phyloP scores from a whole-genome alignment of 2,113 vertebrate genomes.

The Calypte anna region DNA sequence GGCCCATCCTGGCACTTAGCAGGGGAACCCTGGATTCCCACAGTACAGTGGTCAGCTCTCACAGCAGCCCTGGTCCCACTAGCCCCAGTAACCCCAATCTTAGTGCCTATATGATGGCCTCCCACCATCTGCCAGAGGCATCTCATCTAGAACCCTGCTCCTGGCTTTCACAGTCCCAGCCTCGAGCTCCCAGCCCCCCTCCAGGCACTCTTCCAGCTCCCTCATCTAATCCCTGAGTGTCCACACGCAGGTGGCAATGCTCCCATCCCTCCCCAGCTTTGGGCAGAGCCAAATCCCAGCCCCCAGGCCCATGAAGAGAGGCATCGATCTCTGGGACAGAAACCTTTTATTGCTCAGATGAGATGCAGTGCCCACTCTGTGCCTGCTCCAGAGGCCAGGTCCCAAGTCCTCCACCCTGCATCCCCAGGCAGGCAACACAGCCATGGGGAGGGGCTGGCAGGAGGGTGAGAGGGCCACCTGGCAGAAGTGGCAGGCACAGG shows the following conservation, averaged over 20 bases:
- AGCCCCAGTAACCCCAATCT: neutral
- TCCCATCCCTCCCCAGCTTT: neutral
- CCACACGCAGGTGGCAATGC: neutral
- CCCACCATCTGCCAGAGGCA: neutral
- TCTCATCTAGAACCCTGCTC: neutral
- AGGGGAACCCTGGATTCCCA: neutral
- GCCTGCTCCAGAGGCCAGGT: neutral
- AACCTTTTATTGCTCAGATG: conserved; percentile 63
- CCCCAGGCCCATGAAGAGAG: conserved; percentile 61
- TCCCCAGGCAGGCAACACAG: neutral
- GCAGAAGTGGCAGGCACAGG: neutral
- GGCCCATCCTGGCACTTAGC: neutral
- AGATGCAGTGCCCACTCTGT: neutral
- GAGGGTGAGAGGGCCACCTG: neutral
- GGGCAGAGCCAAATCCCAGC: conserved; percentile 15
- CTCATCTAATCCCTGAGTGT: neutral
- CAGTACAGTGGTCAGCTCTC: neutral
- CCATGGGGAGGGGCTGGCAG: neutral
- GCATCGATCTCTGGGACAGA: conserved; percentile 63
- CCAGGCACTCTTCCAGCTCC: neutral
- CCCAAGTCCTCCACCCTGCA: neutral
- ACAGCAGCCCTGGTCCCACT: neutral
- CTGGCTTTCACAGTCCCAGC: neutral
- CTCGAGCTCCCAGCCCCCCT: neutral
- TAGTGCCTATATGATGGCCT: neutral